These are phyloP conservation scores for Dunckerocampus dactyliophorus DNA, from an alignment of 2,113 vertebrate genomes.

Conservation along the genomic window DNA sequence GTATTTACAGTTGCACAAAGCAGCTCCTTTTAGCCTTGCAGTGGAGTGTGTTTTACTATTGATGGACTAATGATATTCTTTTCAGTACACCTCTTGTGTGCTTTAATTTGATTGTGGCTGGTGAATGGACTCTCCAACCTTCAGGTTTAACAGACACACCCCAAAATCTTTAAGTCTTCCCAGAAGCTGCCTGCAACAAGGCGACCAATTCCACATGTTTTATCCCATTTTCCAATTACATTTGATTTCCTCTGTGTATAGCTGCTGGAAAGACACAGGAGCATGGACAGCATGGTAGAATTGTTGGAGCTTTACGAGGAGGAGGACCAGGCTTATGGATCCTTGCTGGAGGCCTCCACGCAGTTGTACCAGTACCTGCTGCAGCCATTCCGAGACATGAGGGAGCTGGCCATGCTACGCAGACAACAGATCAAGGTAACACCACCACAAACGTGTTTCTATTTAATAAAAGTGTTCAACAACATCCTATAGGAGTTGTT, in stretches of 20 bases:
- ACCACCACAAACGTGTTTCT: not conserved
- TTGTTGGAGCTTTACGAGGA: constrained; percentile 86
- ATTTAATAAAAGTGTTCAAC: not conserved
- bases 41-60: constrained; percentile 17
- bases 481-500: not conserved
- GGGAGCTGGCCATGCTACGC: constrained; percentile 94
- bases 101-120: not conserved
- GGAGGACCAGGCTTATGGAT: constrained; percentile 91
- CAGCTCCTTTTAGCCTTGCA: constrained; percentile 12
- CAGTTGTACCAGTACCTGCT: constrained; percentile 95
- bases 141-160: not conserved
- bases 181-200: not conserved
- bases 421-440: constrained; percentile 97
- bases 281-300: constrained; percentile 91
- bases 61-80: not conserved
- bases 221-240: not conserved
- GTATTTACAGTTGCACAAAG: constrained; percentile 42
- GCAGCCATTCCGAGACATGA: constrained; percentile 97
- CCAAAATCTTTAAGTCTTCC: not conserved
- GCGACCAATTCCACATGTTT: not conserved
- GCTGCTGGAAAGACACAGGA: constrained; percentile 91
- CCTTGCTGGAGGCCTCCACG: constrained; percentile 87
- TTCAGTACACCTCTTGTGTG: not conserved
- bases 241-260: constrained; percentile 40
- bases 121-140: not conserved